Base-by-base conservation (phyloP, 2,113 vertebrate genomes). In the Xyliphius kryptos region DNA sequence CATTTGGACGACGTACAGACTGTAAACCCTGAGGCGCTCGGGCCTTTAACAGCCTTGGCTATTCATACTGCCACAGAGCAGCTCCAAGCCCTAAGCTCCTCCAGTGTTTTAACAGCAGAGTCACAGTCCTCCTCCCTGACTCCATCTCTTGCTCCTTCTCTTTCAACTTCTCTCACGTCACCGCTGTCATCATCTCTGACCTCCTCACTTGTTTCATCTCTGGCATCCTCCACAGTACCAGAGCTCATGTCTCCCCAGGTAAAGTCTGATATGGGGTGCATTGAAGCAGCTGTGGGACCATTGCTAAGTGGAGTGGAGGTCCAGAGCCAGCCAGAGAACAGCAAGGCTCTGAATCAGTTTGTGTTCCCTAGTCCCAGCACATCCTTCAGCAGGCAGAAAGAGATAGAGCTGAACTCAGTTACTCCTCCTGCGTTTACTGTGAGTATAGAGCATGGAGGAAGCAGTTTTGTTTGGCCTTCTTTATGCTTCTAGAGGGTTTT, bases 1-100 rank as follows among this genome's bases (percentile, higher is more conserved):
- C 83, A 88, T 54, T 52, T 92, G 69, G 93, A 97, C 13, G 90
- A 95, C 1, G 86, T 91, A 54, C 93, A 92, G 77, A 87, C 89
- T 0, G 86, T 91, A 15, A 91, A 85, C 3, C 80, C 93, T 0
- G 91, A 94, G 77, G 86, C 91, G 1, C 75, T 97, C 43, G 91
- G 91, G 12, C 88, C 90, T 0, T 74, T 97, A 5, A 83, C 90
- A 0, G 87, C 92, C 9, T 79, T 97, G 36, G 82, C 88, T 0
- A 71, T 91, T 79, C 89, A 90, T 80, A 88, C 80, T 63, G 46
- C 74, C 17, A 47, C 90, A 55, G 72, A 89, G 3, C 82, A 83
- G 36, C 69, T 89, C 9, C 90, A 89, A 1, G n/a, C 83, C 9
- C 80, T 93, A 68, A 85, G 87, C 0, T 87, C 91, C 56, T 87